Evolutionary conservation across 2,113 vertebrate genomes (phyloP), one percentile per base, ranked within the genome.

Genomic region (Cebidichthys violaceus): DNA sequence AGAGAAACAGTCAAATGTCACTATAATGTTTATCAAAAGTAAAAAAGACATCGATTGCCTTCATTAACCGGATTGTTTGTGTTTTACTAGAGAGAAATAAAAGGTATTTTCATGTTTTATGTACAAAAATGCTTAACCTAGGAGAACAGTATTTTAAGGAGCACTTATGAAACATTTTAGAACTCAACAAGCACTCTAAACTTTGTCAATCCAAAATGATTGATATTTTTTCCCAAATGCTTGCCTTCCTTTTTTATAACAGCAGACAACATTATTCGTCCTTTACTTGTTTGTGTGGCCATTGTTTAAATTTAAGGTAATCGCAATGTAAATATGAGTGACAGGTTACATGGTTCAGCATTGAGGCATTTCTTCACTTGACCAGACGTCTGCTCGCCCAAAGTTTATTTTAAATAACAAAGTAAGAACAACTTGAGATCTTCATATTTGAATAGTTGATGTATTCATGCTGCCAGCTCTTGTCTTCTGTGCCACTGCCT

Each of bases 81-180:
- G 59, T 60, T 67, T 85, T 79, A 83, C 64, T 77, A 77, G 69
- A 84, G 79, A 71, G 45, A 67, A 82, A 65, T 71, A 66, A 76
- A 39, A 50, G 61, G 78, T 59, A 76, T 69, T 79, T 75, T 79
- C 55, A 79, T 37, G 59, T 66, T 81, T 78, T n/a, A 82, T 22
- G 39, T 52, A 50, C 15, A 88, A 73, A 45, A 70, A 66, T 22
- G 39, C 67, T 15, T n/a, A 55, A 64, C 13, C 29, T 43, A 76
- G 9, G 39, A 37, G 62, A 82, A 73, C 39, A 73, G 31, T 57
- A 71, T 61, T 68, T 71, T 67, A 68, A 33, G 55, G 69, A 68
- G 37, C 64, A 74, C 33, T 76, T 11, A 60, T 60, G 27, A 37
- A 70, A 47, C 41, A 72, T 60, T 71, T 43, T 11, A 50, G 24